Base-by-base conservation (phyloP, 2,113 vertebrate genomes). In the Malaclemys terrapin region DNA sequence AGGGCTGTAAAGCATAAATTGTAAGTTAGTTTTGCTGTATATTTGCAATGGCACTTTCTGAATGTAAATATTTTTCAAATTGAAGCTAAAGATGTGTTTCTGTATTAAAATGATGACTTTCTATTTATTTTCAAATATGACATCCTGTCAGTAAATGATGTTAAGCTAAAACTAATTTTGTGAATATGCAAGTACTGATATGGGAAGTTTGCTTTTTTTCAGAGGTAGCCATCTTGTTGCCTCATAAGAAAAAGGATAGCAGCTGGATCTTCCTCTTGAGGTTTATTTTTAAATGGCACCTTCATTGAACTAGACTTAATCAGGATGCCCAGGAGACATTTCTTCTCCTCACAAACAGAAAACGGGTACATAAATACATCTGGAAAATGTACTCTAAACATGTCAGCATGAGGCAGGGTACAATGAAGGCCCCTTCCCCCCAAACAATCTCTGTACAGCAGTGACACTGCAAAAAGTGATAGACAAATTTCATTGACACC, bases 31-130 rank as follows among this genome's bases (percentile, higher is more conserved):
- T 96, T 96, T 95, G 97, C 97, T 98, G 96, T 98, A 93, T 97
- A 97, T 98, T 98, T 97, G 95, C 95, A 96, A 97, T 89, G 96
- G 98, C 98, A 98, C 98, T 98, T 98, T 98, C 90, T 95, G 97
- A 94, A 94, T 97, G 97, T 98, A 94, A 97, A 96, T 75, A 96
- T 96, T 94, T 95, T 84, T 87, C 93, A 80, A 93, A 97, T 81
- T 10, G n/a, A 94, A 90, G 57, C 80, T 85, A 89, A 88, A 45
- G 88, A 49, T 22, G 53, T 75, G 76, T 91, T 96, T 95, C 84
- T 88, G 65, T 83, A 93, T 16, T 80, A 54, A 89, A 87, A 52
- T 17, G 14, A 93, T 90, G 59, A 96, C 97, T 97, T 94, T 97
- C 86, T 98, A 98, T 97, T 98, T 98, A 98, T 98, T 97, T 86